Percentiles rank a stretch among this genome's conserved stretches.
Conservation (phyloP, 2,888 invertebrate genomes). For the Pyralis farinalis region DNA sequence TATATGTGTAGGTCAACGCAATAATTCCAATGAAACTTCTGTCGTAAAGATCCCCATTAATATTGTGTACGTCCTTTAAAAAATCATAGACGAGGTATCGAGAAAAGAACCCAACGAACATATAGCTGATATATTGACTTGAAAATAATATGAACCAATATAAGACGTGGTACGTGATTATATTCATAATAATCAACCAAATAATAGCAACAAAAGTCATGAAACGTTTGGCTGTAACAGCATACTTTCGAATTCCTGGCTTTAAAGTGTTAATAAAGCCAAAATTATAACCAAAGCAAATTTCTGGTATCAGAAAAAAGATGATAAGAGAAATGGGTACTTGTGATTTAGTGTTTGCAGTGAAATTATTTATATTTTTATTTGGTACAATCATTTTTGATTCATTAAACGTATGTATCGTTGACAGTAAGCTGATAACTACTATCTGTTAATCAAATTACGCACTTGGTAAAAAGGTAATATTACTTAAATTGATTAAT, state of each 20-base stretch:
- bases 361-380: too few relatives aligned
- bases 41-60: neutral
- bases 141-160: neutral
- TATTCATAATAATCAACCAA: neutral
- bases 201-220: neutral
- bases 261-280: neutral
- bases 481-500: too few relatives aligned
- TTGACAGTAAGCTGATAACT: too few relatives aligned
- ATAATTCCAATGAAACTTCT: constrained; percentile 1
- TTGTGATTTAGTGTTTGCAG: neutral
- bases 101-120: neutral
- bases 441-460: too few relatives aligned
- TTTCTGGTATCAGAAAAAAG: constrained; percentile 1
- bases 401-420: too few relatives aligned
- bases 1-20: neutral
- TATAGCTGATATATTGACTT: neutral
- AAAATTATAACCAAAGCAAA: neutral
- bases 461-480: too few relatives aligned
- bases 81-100: neutral
- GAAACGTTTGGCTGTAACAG: neutral
- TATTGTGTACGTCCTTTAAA: neutral
- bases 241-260: neutral
- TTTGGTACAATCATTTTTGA: too few relatives aligned
- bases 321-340: neutral
- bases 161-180: neutral